Percentiles rank a stretch among this genome's conserved stretches.
Conservation (phyloP, 2,113 vertebrate genomes). For the Forbesichthys papilliferus region DNA sequence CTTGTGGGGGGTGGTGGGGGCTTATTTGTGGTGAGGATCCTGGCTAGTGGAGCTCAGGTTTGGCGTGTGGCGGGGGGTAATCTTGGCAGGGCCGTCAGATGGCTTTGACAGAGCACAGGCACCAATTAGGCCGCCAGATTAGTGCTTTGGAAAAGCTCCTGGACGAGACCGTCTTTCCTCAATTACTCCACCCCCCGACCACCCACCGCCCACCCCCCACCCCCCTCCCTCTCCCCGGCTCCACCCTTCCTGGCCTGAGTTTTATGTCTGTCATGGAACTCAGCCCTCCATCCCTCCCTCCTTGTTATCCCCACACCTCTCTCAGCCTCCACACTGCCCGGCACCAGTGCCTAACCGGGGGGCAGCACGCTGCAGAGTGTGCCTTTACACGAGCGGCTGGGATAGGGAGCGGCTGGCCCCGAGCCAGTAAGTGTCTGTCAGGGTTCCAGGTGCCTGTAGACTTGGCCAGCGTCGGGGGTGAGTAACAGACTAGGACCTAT, state of each 20-base stretch:
- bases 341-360: slow-evolving; percentile 54
- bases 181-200: not conserved
- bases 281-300: slow-evolving; percentile 32
- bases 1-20: not conserved
- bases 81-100: slow-evolving; percentile 65
- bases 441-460: slow-evolving; percentile 13
- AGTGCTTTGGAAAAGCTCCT: slow-evolving; percentile 63
- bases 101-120: slow-evolving; percentile 64
- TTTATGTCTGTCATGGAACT: slow-evolving; percentile 50
- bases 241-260: slow-evolving; percentile 33
- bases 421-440: not conserved
- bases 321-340: slow-evolving; percentile 18
- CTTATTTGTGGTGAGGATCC: slow-evolving; percentile 33
- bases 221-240: not conserved
- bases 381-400: slow-evolving; percentile 59
- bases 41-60: slow-evolving; percentile 9
- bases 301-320: slow-evolving; percentile 14
- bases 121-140: slow-evolving; percentile 69
- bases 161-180: slow-evolving; percentile 30
- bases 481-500: not conserved
- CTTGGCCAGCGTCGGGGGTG: slow-evolving; percentile 15
- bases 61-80: slow-evolving; percentile 40
- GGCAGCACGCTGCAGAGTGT: slow-evolving; percentile 64
- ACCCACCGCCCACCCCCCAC: too few species aligned
- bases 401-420: not conserved